Conservation (phyloP, 2,113 vertebrate species). For the Mohoua ochrocephala region DNA sequence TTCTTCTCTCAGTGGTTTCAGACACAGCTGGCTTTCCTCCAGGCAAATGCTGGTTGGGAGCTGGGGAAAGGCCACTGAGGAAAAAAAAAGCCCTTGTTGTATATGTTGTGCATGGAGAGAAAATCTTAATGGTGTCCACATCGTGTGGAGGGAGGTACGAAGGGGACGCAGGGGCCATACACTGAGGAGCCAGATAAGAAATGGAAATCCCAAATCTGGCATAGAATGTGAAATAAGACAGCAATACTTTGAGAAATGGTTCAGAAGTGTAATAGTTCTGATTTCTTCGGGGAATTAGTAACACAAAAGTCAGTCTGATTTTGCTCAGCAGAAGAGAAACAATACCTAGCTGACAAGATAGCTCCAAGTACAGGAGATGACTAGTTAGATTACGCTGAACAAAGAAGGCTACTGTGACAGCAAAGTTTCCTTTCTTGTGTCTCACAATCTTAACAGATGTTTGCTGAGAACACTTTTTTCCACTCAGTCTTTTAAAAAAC, state of each 20-base stretch:
- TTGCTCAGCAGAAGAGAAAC: constrained; percentile 21
- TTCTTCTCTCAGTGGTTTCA: background rate
- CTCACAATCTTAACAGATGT: constrained; percentile 36
- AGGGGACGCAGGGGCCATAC: fast-evolving
- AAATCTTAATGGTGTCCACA: background rate
- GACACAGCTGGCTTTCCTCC: constrained; percentile 4
- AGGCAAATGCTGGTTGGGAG: background rate
- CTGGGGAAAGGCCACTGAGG: background rate
- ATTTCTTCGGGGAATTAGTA: constrained; percentile 29
- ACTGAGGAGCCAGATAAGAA: background rate
- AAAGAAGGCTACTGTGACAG: constrained; percentile 19
- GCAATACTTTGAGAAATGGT: background rate
- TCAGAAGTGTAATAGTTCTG: background rate
- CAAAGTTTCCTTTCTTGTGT: constrained; percentile 26
- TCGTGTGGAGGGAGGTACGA: background rate
- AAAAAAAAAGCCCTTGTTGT: background rate
- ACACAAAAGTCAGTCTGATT: constrained; percentile 31
- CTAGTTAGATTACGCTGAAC: constrained; percentile 43
- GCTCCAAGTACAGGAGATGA: constrained; percentile 36
- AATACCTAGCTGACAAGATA: constrained; percentile 57
- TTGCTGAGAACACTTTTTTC: constrained; percentile 25
- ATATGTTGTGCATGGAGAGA: background rate
- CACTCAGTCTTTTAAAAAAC: background rate
- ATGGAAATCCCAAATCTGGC: background rate
- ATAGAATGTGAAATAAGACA: background rate